A percentile compares a stretch with the other conserved stretches of the same genome.
phyloP scores from a whole-genome alignment of 1,140 invertebrate species.

The Drosophila arizonae region DNA sequence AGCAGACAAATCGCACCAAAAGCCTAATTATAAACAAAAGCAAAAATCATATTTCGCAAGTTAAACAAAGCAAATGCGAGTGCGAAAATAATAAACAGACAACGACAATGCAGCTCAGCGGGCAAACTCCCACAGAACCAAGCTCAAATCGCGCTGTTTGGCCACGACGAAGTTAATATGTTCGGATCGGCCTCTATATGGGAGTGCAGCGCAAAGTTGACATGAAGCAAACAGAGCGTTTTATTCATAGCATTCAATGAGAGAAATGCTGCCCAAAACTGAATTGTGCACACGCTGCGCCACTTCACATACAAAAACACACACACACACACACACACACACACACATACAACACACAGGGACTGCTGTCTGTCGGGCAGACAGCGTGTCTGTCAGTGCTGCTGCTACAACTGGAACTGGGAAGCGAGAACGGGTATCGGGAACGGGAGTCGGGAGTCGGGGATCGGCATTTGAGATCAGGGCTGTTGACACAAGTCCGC shows the following conservation, averaged over 20 bases:
- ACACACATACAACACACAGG: too few species aligned
- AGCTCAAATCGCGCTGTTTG: neutral
- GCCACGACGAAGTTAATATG: constrained; percentile 16
- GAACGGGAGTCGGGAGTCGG: neutral
- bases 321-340: constrained; percentile 21
- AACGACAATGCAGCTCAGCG: constrained; percentile 14
- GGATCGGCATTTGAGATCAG: constrained; percentile 3
- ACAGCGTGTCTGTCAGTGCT: constrained; percentile 72
- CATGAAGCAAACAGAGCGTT: constrained; percentile 70
- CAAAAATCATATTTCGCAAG: constrained; percentile 44
- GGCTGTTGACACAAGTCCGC: constrained; percentile 69
- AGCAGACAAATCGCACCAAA: constrained; percentile 29
- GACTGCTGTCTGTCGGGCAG: constrained; percentile 40
- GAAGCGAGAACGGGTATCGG: constrained; percentile 19
- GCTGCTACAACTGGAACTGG: constrained; percentile 18
- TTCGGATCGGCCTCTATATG: constrained; percentile 5
- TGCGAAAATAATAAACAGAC: constrained; percentile 52
- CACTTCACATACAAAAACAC: constrained; percentile 51
- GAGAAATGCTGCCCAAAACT: constrained; percentile 57
- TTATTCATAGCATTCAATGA: constrained; percentile 48
- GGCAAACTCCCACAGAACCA: constrained; percentile 4
- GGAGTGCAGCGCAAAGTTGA: constrained; percentile 55
- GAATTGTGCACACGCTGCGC: constrained; percentile 73
- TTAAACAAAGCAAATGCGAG: constrained; percentile 56
- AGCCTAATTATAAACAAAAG: constrained; percentile 62